Percentiles rank a stretch among this genome's conserved stretches.
Evolutionary conservation across 2,888 invertebrate species (phyloP).

Genomic region (Tipula unca): DNA sequence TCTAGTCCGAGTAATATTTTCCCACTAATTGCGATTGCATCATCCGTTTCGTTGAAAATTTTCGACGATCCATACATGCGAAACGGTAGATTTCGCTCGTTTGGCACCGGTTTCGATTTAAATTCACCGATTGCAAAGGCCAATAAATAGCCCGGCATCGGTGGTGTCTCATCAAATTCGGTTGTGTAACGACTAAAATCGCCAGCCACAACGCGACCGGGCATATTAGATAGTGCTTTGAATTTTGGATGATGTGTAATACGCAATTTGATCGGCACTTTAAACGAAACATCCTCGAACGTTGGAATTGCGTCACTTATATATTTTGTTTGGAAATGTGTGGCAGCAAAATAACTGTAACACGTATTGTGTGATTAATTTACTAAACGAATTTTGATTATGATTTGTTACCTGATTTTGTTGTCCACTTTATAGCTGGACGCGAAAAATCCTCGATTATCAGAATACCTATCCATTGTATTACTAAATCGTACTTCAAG

Average conservation of each 20-base stretch:
- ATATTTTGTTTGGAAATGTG: slow-evolving; percentile 58
- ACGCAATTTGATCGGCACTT: slow-evolving; percentile 49
- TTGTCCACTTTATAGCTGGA: background rate
- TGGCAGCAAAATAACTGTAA: slow-evolving; percentile 46
- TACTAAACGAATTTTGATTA: background rate
- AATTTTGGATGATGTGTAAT: slow-evolving; percentile 33
- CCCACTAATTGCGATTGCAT: slow-evolving; percentile 64
- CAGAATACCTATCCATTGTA: background rate
- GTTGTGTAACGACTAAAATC: slow-evolving; percentile 29
- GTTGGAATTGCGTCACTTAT: slow-evolving; percentile 66
- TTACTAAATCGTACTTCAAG: background rate
- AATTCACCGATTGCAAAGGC: slow-evolving; percentile 67
- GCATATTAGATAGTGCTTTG: slow-evolving; percentile 45
- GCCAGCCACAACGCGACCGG: slow-evolving; percentile 23
- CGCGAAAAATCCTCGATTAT: background rate
- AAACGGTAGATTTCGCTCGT: background rate
- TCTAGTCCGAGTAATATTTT: slow-evolving; percentile 59
- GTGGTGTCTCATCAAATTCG: slow-evolving; percentile 42
- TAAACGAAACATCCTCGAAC: slow-evolving; percentile 58
- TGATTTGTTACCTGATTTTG: background rate
- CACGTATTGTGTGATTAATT: background rate
- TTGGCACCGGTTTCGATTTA: slow-evolving; percentile 28
- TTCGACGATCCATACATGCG: background rate
- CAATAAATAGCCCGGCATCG: slow-evolving; percentile 71
- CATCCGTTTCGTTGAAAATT: slow-evolving; percentile 31